Evolutionary conservation across 2,888 invertebrate genomes (phyloP).

Genomic region (Heteromurus nitidus): DNA sequence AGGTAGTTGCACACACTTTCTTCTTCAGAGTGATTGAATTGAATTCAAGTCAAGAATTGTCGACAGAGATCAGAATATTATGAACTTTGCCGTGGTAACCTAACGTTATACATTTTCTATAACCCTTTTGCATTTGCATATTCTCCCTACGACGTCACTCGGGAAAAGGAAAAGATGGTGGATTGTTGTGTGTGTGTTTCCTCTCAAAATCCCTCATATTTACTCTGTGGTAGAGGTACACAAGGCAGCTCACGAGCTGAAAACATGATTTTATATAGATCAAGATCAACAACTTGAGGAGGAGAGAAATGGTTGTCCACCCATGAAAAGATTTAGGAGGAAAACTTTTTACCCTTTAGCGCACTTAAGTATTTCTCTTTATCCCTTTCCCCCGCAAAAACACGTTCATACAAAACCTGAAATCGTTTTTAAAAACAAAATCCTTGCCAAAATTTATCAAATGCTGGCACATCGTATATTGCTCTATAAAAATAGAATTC

Average conservation of each 20-base stretch:
- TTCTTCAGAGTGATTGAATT: conserved; percentile 43
- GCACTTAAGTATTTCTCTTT: background rate
- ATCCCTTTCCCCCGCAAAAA: background rate
- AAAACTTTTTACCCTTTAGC: conserved; percentile 7
- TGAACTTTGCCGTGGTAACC: background rate
- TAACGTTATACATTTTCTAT: background rate
- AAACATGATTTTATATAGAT: too few relatives aligned
- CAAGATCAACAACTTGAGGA: conserved; percentile 55
- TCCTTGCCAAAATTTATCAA: too few relatives aligned
- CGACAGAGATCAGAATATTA: too few relatives aligned
- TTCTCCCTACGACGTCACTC: too few relatives aligned
- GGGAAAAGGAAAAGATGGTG: too few relatives aligned
- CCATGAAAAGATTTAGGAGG: conserved; percentile 28
- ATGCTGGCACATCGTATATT: too few relatives aligned
- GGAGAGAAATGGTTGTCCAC: conserved; percentile 54
- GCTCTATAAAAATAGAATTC: too few relatives aligned
- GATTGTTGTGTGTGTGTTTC: background rate
- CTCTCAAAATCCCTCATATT: background rate
- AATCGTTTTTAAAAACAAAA: too few relatives aligned
- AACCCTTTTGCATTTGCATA: background rate
- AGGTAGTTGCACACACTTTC: too few relatives aligned
- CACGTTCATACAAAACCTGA: too few relatives aligned
- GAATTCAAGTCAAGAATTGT: conserved; percentile 20
- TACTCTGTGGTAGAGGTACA: too few relatives aligned
- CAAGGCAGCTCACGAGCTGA: too few relatives aligned